Base-by-base conservation (phyloP, 2,113 vertebrate genomes). In the Mixornis gularis region DNA sequence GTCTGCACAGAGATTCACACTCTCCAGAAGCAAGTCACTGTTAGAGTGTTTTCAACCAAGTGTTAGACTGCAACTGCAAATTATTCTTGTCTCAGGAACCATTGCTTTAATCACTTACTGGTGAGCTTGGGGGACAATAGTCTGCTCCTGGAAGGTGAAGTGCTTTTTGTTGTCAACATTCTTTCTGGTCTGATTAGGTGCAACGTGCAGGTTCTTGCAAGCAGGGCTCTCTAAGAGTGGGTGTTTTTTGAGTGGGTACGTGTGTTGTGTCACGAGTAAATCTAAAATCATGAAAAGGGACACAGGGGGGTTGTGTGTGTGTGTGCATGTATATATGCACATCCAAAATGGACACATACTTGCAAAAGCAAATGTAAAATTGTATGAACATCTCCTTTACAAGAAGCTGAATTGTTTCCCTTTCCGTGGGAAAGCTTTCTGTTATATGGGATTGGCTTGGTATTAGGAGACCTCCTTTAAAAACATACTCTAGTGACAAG, bases 211-310 rank as follows among this genome's bases (percentile, higher is more conserved):
- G n/a, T 44, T 87, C 30, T 38, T 69, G 19, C 44, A 60, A 48
- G n/a, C 41, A 52, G n/a, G 5, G 4, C 14, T 62, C 18, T 41
- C 4, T 12, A 34, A 12, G 12, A 30, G 5, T 55, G 6, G 19
- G 26, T 30, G 6, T 16, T 52, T 85, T 69, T 71, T 56, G 7
- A 76, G 18, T 40, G n/a, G 6, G 5, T 55, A 0, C 21, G 2
- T 38, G 12, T 58, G 6, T 71, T 7, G 0, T 27, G 49, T 85
- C 46, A 44, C 0, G 0, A 30, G 11, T 79, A 63, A 24, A 51
- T 72, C 12, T 77, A 79, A 79, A 89, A 41, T 68, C 1, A 5
- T 36, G 21, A 4, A 66, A 73, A 65, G 52, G 63, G 32, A 34
- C 21, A 16, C 2, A 1, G 7, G 29, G 40, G 40, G 40, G 40